Percentiles rank a stretch among this genome's conserved stretches.
phyloP scores from a whole-genome alignment of 2,888 invertebrate genomes.

The Psylliodes chrysocephalus region DNA sequence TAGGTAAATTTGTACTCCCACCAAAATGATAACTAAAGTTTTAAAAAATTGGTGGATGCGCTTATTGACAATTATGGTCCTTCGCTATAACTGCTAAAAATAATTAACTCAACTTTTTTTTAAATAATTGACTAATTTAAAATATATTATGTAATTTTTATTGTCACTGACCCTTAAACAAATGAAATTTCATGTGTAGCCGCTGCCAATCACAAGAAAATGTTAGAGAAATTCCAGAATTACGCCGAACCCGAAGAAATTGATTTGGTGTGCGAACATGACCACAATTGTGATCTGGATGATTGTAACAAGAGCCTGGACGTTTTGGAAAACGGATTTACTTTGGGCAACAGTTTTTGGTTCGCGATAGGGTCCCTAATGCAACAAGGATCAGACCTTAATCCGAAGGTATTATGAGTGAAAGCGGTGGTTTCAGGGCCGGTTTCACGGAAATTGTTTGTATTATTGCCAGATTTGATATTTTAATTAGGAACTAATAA shows the following conservation, averaged over 20 bases:
- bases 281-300: slow-evolving; percentile 46
- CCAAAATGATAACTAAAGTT: no score
- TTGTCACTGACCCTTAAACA: no score
- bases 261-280: slow-evolving; percentile 34
- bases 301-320: slow-evolving; percentile 52
- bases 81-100: no score
- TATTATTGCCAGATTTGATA: no score
- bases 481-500: no score
- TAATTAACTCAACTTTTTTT: no score
- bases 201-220: slow-evolving; percentile 7
- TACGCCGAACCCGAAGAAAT: slow-evolving; percentile 12
- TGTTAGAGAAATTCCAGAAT: not conserved
- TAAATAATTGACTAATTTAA: no score
- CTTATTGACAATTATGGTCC: no score
- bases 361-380: slow-evolving; percentile 95
- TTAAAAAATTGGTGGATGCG: no score
- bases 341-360: slow-evolving; percentile 92
- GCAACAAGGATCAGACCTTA: slow-evolving; percentile 91
- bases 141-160: no score
- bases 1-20: no score
- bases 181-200: not conserved
- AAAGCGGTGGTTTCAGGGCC: slow-evolving; percentile 25
- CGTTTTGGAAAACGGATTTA: slow-evolving; percentile 81
- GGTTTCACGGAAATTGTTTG: not conserved
- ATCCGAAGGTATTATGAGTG: slow-evolving; percentile 81